Evolutionary conservation across 2,888 invertebrate species (phyloP).

Genomic region (Graphium colonna): DNA sequence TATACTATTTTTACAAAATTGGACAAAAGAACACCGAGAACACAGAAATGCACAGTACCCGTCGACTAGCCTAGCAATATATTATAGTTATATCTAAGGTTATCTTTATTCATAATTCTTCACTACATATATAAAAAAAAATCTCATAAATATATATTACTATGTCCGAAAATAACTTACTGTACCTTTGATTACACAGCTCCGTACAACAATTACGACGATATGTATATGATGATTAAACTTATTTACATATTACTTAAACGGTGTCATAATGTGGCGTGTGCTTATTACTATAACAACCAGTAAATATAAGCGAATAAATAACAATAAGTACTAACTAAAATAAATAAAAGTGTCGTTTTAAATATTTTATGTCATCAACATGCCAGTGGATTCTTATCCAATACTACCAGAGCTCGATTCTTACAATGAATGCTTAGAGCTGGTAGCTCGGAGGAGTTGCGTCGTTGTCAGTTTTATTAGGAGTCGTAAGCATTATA

Average conservation of each 20-base stretch:
- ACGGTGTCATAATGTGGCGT: constrained; percentile 17
- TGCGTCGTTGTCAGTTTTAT: constrained; percentile 54
- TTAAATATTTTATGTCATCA: constrained; percentile 34
- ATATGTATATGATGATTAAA: background rate
- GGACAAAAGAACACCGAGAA: constrained; percentile 60
- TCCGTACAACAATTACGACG: background rate
- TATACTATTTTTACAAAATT: constrained; percentile 68
- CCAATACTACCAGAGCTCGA: constrained; percentile 43
- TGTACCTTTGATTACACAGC: background rate
- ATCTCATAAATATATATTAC: constrained; percentile 8
- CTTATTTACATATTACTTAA: constrained; percentile 20
- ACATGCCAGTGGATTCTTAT: background rate
- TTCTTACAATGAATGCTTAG: constrained; percentile 34
- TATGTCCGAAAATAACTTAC: background rate
- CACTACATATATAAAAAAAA: constrained; percentile 26
- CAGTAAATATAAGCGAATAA: constrained; percentile 18
- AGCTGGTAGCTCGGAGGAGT: constrained; percentile 33
- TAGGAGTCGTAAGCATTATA: constrained; percentile 59
- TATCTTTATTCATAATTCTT: constrained; percentile 37
- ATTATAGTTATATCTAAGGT: constrained; percentile 30
- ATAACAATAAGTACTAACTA: constrained; percentile 25
- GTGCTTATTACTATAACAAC: constrained; percentile 7
- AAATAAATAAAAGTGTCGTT: constrained; percentile 41
- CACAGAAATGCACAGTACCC: constrained; percentile 74
- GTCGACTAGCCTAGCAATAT: constrained; percentile 67